phyloP scores from a whole-genome alignment of 2,888 invertebrate species.

The Congeria kusceri region DNA sequence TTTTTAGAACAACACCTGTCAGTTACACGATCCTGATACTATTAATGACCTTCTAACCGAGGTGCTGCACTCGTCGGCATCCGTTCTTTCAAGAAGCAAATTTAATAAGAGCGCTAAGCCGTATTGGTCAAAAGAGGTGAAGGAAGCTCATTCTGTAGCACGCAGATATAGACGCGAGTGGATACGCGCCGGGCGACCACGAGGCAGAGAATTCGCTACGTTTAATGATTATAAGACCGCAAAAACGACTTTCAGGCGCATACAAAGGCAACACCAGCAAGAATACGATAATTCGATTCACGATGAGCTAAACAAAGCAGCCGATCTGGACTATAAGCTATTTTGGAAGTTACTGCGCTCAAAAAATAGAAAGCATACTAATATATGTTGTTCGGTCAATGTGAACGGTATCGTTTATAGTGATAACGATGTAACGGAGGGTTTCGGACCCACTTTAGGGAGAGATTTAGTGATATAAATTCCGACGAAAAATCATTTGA shows the following conservation, averaged over 20 bases:
- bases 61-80: not conserved
- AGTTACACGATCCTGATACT: too few relatives aligned
- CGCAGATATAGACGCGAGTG: slow-evolving; percentile 16
- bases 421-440: slow-evolving; percentile 3
- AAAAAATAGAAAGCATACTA: not conserved
- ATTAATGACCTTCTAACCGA: too few relatives aligned
- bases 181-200: slow-evolving; percentile 30
- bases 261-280: not conserved
- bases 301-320: slow-evolving; percentile 27
- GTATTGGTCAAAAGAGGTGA: slow-evolving; percentile 38
- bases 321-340: slow-evolving; percentile 12
- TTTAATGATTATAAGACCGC: slow-evolving; percentile 25
- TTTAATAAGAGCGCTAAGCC: slow-evolving; percentile 34
- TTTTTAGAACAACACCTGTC: not conserved
- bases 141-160: slow-evolving; percentile 19
- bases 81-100: slow-evolving; percentile 5
- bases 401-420: slow-evolving; percentile 1
- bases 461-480: slow-evolving; percentile 7
- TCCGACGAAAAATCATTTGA: not conserved
- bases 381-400: slow-evolving; percentile 4
- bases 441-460: slow-evolving; percentile 6
- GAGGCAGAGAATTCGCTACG: slow-evolving; percentile 16
- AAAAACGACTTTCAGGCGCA: slow-evolving; percentile 20
- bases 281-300: slow-evolving; percentile 6
- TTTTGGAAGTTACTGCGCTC: slow-evolving; percentile 27